Evolutionary conservation across 2,113 vertebrate species (phyloP), one percentile per base, ranked within the genome.

Genomic region (Elgaria multicarinata): DNA sequence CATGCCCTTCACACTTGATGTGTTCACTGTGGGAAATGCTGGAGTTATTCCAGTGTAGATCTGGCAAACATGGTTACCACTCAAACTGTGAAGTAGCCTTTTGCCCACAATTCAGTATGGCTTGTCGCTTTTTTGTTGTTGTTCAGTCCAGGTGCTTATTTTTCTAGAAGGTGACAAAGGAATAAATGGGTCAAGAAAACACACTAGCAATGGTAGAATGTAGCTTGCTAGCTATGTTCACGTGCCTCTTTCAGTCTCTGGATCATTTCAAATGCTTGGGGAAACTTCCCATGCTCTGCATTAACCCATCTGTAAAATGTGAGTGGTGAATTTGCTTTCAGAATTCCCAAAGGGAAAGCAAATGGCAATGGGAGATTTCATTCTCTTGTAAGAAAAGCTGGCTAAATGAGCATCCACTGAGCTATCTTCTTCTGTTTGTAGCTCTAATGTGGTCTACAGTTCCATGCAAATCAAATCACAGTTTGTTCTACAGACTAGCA

Each of bases 401-500:
- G 39, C 69, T 90, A 67, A 39, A 16, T 44, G 42, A 77, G 42
- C 84, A 81, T 71, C 77, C 91, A 74, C 66, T 76, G 87, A 77
- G 87, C 55, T n/a, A 28, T 86, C 86, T 79, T 92, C 89, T 92
- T 79, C 4, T 55, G 28, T 28, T 26, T 76, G 31, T 78, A 55
- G 31, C 83, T 86, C 53, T 69, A 86, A 3, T 85, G 33, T 87
- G 78, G 75, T 83, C 91, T 82, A 26, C 53, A 90, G 79, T 90
- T 91, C 87, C 89, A 14, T 0, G 0, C 58, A 79, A 79, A 36
- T 83, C 28, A 90, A 92, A 90, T 87, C 74, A 33, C 82, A 88
- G 2, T 85, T 94, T 81, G 39, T 91, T 42, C 83, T 86, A 90
- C 66, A 82, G 90, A 55, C 39, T 91, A 20, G 85, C 75, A 91